Base-by-base conservation (phyloP, 1,140 invertebrate genomes). In the Pachypsylla venusta region DNA sequence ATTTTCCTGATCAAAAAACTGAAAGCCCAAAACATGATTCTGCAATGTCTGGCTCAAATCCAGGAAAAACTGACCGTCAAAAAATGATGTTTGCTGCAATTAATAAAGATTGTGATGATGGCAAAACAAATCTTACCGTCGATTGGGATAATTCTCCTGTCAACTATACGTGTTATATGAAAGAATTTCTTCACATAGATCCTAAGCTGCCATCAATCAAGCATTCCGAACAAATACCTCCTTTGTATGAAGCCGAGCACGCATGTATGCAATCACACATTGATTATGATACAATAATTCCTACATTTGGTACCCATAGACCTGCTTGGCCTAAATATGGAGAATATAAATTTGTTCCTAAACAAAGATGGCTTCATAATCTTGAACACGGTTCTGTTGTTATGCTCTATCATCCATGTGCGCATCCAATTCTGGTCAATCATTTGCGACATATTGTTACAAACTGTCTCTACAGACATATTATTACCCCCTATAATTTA, bases 351-450 rank as follows among this genome's bases (percentile, higher is more conserved):
- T 93, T 82, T 71, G 60, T 92, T 35, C 90, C 90, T 5, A 76
- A 72, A 55, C 88, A 93, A 69, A 73, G 90, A 64, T 93, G 88
- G 85, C 62, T 93, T 5, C 87, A 91, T 66, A 89, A 78, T 70
- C 71, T 93, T 27, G 89, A 92, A 73, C 89, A 93, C 70, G 89
- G 90, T 56, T 82, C 81, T 2, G 75, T 93, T 35, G 84, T 89
- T 1, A 82, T 91, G 78, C 70, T 93, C 7, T 92, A 91, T 68
- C 87, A 94, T 76, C 90, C 90, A 1, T 94, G 90, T 73, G 83
- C 86, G 7, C 78, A 87, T 71, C 73, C 73, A 1, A 61, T 73
- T 3, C 77, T 87, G 73, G 78, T 92, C 0, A 67, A 80, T 28
- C 63, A 71, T 53, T 71, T 93, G 58, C 79, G 76, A 67, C 68